A percentile compares a stretch with the other conserved stretches of the same genome.
Evolutionary conservation across 2,797 vertebrate genomes (phyloP).

Genomic region (Distichodus sexfasciatus): DNA sequence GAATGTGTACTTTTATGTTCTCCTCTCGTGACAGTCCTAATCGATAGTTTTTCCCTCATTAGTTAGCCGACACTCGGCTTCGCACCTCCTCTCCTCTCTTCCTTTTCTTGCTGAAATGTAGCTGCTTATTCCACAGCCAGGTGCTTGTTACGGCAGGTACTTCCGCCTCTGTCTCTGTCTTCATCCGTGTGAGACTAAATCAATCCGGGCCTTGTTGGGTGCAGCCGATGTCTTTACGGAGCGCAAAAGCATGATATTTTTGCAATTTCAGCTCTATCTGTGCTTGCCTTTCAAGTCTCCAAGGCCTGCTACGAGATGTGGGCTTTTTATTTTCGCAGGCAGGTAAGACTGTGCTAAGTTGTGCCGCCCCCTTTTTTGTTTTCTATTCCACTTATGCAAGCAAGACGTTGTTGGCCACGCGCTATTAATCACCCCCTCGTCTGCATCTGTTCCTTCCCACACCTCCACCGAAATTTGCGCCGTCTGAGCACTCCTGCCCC

Average conservation of each 20-base stretch:
- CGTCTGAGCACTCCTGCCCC: constrained; percentile 49
- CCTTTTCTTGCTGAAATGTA: constrained; percentile 52
- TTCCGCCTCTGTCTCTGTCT: constrained; percentile 22
- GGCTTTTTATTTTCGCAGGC: not conserved
- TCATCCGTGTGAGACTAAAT: constrained; percentile 6
- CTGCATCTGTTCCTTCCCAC: constrained; percentile 71
- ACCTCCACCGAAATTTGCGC: constrained; percentile 73
- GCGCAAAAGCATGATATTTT: constrained; percentile 7
- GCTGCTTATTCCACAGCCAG: constrained; percentile 40
- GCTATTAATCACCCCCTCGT: constrained; percentile 70
- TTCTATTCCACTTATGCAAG: constrained; percentile 65
- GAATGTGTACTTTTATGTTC: constrained; percentile 83
- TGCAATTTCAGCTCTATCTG: not conserved
- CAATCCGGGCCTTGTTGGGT: constrained; percentile 18
- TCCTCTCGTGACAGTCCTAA: constrained; percentile 75
- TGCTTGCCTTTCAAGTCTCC: not conserved
- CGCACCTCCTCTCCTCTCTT: too few species aligned
- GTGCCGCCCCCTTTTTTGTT: constrained; percentile 54
- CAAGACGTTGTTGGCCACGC: constrained; percentile 71
- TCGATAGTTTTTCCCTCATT: constrained; percentile 78
- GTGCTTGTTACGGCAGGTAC: constrained; percentile 37
- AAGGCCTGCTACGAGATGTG: not conserved
- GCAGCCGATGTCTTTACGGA: not conserved
- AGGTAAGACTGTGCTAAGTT: not conserved
- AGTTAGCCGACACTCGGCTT: constrained; percentile 59